phyloP scores from a whole-genome alignment of 2,888 invertebrate species.

The Mimumesa dahlbomi region DNA sequence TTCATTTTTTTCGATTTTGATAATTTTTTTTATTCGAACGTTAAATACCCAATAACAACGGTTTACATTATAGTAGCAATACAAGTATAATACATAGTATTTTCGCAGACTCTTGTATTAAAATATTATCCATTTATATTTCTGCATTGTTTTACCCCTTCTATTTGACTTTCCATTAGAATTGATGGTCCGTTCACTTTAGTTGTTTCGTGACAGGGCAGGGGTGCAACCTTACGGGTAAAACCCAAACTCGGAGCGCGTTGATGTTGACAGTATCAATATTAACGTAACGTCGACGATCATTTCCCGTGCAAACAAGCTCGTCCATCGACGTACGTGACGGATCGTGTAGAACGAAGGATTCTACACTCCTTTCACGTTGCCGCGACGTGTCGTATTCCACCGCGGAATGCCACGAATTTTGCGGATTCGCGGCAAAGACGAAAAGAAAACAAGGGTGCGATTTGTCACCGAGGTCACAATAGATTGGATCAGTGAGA shows the following conservation, averaged over 20 bases:
- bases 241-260: conserved; percentile 36
- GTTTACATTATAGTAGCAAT: too few relatives aligned
- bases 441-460: not conserved
- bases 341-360: conserved; percentile 46
- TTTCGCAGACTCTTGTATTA: too few relatives aligned
- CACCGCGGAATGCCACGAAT: conserved; percentile 6
- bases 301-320: conserved; percentile 59
- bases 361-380: conserved; percentile 37
- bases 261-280: conserved; percentile 48
- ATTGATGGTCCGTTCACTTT: not conserved
- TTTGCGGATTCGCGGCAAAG: conserved; percentile 14
- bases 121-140: too few relatives aligned
- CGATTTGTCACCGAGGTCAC: not conserved
- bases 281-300: conserved; percentile 58
- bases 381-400: not conserved
- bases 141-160: too few relatives aligned
- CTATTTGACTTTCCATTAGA: too few relatives aligned
- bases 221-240: conserved; percentile 25
- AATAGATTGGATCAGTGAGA: not conserved
- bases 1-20: too few relatives aligned
- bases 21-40: too few relatives aligned
- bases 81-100: too few relatives aligned
- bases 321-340: conserved; percentile 51
- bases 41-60: too few relatives aligned
- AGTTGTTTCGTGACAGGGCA: not conserved